These are phyloP conservation scores for Nesospiza acunhae DNA, from an alignment of 2,113 vertebrate species.

Conservation along the genomic window DNA sequence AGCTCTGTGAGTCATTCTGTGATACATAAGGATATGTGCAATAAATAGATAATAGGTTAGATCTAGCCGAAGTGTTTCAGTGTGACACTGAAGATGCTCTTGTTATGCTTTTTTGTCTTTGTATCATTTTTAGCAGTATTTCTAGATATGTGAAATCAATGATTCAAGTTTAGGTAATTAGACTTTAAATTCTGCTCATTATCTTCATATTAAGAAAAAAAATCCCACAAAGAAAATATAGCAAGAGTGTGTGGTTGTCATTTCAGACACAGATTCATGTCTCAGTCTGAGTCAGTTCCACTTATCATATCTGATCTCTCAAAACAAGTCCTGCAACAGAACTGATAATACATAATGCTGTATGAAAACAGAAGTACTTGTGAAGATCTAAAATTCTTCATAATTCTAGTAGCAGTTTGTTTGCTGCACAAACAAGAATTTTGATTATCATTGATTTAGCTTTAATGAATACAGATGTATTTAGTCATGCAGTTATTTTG, in stretches of 20 bases:
- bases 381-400: not conserved
- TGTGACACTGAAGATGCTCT: not conserved
- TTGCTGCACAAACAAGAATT: not conserved
- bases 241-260: not conserved
- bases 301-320: not conserved
- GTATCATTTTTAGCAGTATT: not conserved
- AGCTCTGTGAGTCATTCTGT: conserved; percentile 35
- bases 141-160: not conserved
- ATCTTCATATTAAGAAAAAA: not conserved
- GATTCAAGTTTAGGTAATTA: not conserved
- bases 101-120: not conserved
- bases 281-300: not conserved
- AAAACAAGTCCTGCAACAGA: not conserved
- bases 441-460: conserved; percentile 10
- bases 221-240: not conserved
- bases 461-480: conserved; percentile 16
- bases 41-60: conserved; percentile 8
- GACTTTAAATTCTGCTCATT: not conserved
- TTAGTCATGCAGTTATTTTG: conserved; percentile 23
- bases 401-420: not conserved
- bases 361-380: not conserved
- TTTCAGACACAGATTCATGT: not conserved
- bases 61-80: not conserved
- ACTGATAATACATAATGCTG: not conserved
- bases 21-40: not conserved